These are phyloP conservation scores for Sinocyclocheilus anshuiensis DNA, from an alignment of 2,113 vertebrate genomes.

Conservation along the genomic window DNA sequence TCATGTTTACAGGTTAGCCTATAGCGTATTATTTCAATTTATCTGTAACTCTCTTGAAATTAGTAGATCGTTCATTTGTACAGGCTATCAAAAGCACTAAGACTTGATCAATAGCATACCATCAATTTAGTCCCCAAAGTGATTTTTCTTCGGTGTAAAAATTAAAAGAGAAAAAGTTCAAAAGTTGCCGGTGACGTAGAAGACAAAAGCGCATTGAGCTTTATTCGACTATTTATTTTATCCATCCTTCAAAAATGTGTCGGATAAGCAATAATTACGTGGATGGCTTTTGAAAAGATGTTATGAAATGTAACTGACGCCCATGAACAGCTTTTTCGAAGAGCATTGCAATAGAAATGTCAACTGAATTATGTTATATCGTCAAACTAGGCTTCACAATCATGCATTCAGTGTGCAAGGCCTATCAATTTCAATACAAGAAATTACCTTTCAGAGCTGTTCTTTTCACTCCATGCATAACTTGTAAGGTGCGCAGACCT, in stretches of 20 bases:
- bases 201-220: background rate
- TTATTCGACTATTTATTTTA: slow-evolving; percentile 5
- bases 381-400: slow-evolving; percentile 20
- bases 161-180: background rate
- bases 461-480: background rate
- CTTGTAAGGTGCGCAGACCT: background rate
- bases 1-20: background rate
- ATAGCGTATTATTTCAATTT: background rate
- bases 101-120: background rate
- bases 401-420: slow-evolving; percentile 10
- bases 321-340: slow-evolving; percentile 22
- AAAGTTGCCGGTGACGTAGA: background rate
- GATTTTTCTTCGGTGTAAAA: background rate
- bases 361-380: slow-evolving; percentile 20
- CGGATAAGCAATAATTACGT: background rate
- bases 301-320: slow-evolving; percentile 39
- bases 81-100: background rate
- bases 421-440: background rate
- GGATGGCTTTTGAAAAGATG: background rate
- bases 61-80: background rate
- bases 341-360: background rate
- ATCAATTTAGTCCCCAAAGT: background rate
- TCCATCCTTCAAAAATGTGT: slow-evolving; percentile 1
- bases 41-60: background rate
- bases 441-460: background rate